phyloP scores from a whole-genome alignment of 1,140 invertebrate genomes.

The Microplitis mediator region DNA sequence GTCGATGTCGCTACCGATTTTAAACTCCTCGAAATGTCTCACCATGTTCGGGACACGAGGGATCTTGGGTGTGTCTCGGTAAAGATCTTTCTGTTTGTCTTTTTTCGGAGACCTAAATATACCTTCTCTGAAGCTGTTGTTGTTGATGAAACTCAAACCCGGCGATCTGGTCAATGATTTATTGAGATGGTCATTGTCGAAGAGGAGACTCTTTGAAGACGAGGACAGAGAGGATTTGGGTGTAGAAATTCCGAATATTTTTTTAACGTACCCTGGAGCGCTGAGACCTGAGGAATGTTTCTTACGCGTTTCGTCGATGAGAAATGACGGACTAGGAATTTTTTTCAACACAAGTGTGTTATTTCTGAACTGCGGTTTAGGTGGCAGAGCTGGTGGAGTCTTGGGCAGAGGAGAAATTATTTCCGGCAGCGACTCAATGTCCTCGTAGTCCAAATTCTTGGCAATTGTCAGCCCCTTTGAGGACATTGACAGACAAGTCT shows the following conservation, averaged over 20 bases:
- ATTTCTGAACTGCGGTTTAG: constrained; percentile 71
- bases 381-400: constrained; percentile 72
- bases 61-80: constrained; percentile 19
- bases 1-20: constrained; percentile 51
- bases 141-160: background rate
- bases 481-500: constrained; percentile 53
- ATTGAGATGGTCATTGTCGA: constrained; percentile 39
- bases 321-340: constrained; percentile 70
- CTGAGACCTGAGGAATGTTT: constrained; percentile 51
- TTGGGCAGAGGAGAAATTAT: constrained; percentile 55
- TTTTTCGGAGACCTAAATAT: constrained; percentile 41
- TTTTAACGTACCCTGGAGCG: constrained; percentile 19
- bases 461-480: constrained; percentile 60
- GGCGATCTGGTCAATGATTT: background rate
- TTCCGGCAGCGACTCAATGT: constrained; percentile 58
- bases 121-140: constrained; percentile 42
- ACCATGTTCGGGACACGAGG: constrained; percentile 51
- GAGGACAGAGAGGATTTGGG: constrained; percentile 30
- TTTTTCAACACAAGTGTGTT: constrained; percentile 61
- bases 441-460: constrained; percentile 67
- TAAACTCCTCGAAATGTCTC: constrained; percentile 59
- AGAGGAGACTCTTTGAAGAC: constrained; percentile 42
- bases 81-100: constrained; percentile 40
- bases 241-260: constrained; percentile 24
- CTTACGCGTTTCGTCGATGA: constrained; percentile 67